These are phyloP conservation scores for Latrodectus geometricus DNA, from an alignment of 1,140 invertebrate genomes.

Conservation along the genomic window DNA sequence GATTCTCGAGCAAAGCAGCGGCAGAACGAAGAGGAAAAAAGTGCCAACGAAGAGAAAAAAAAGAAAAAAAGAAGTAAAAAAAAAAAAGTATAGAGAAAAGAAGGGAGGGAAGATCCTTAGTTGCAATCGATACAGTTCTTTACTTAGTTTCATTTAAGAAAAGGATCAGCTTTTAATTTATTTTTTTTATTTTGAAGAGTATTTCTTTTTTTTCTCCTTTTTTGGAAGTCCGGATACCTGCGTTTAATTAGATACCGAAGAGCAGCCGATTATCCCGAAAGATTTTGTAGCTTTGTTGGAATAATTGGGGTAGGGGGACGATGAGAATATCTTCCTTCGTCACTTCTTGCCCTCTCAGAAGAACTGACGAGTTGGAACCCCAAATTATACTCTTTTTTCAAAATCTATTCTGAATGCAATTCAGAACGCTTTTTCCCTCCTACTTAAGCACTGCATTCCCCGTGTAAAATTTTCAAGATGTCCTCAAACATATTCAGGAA, in stretches of 20 bases:
- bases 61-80: not conserved
- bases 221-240: conserved; percentile 36
- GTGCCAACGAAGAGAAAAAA: conserved; percentile 2
- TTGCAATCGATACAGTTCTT: conserved; percentile 60
- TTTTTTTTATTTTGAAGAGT: conserved; percentile 27
- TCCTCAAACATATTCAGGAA: too few species aligned
- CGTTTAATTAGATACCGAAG: conserved; percentile 57
- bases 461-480: too few species aligned
- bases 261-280: conserved; percentile 49
- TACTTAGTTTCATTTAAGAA: conserved; percentile 61
- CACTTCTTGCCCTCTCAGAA: too few species aligned
- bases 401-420: too few species aligned
- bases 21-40: not conserved
- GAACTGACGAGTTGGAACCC: too few species aligned
- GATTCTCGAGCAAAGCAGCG: conserved; percentile 19
- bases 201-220: conserved; percentile 15
- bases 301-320: conserved; percentile 33
- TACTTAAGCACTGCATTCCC: too few species aligned
- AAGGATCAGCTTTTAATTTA: conserved; percentile 59
- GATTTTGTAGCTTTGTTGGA: conserved; percentile 48
- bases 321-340: too few species aligned
- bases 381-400: too few species aligned
- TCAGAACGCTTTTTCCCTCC: too few species aligned
- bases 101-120: conserved; percentile 23
- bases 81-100: not conserved